Conservation (phyloP, 2,797 vertebrate species). For the Sciurus carolinensis region DNA sequence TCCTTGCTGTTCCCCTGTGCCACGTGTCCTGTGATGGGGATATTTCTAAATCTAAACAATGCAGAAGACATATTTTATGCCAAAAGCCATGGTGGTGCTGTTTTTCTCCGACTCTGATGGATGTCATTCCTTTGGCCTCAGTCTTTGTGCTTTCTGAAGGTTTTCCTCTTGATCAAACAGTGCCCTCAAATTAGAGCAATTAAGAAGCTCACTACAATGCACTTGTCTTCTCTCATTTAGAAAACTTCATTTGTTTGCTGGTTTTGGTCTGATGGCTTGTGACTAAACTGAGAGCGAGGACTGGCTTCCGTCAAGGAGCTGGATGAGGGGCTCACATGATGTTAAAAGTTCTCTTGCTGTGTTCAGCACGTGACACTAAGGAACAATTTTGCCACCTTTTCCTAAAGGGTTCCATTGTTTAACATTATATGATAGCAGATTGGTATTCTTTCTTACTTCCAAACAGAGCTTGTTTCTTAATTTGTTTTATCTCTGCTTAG, state of each 20-base stretch:
- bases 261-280: background rate
- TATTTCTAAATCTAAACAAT: conserved; percentile 54
- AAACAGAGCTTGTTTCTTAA: background rate
- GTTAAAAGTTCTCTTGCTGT: background rate
- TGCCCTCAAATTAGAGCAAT: background rate
- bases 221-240: conserved; percentile 3
- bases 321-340: conserved; percentile 20
- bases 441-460: background rate
- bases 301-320: conserved; percentile 4
- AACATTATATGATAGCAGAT: background rate
- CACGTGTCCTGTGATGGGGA: background rate
- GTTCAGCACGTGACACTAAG: conserved; percentile 10
- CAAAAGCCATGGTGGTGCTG: background rate
- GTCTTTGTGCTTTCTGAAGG: background rate
- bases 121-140: background rate
- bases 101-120: background rate
- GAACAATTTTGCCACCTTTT: background rate
- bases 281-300: background rate
- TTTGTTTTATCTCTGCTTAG: background rate
- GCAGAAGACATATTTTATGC: conserved; percentile 19
- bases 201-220: conserved; percentile 11
- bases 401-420: background rate
- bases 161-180: background rate
- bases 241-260: background rate
- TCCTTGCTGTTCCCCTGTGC: background rate